Conservation (phyloP, 2,888 invertebrate genomes). For the Eudasyphora cyanicolor region DNA sequence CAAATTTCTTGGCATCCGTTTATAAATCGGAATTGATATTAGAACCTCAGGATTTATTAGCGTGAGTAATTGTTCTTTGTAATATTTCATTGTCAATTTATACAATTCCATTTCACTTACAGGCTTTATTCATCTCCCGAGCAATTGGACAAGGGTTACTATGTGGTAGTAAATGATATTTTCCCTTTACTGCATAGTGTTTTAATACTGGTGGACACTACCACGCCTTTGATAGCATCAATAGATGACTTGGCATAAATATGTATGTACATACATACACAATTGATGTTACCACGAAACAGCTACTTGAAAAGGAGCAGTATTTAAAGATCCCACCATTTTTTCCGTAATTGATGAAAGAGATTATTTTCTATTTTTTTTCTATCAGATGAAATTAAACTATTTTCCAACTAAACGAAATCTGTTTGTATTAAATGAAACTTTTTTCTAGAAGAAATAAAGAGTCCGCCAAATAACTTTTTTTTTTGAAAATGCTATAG, state of each 20-base stretch:
- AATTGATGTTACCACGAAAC: neutral
- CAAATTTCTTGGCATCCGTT: conserved; percentile 79
- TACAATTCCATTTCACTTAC: too few species aligned
- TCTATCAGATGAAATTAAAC: neutral
- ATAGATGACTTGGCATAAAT: conserved; percentile 69
- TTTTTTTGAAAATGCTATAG: too few species aligned
- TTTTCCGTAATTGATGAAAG: too few species aligned
- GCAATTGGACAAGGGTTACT: conserved; percentile 81
- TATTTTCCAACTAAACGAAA: too few species aligned
- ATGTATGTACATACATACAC: neutral
- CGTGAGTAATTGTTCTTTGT: conserved; percentile 76
- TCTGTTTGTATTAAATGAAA: too few species aligned
- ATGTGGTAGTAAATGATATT: conserved; percentile 82
- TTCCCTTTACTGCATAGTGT: conserved; percentile 82
- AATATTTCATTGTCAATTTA: too few species aligned
- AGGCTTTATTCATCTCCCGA: conserved; percentile 82
- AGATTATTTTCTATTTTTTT: neutral
- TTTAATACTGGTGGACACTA: conserved; percentile 84
- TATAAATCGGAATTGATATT: conserved; percentile 80
- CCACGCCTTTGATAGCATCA: conserved; percentile 81
- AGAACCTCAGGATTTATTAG: conserved; percentile 81
- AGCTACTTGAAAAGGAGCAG: neutral
- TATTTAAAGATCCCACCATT: neutral
- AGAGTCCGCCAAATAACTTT: too few species aligned
- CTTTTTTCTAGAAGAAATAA: too few species aligned